A percentile compares a stretch with the other conserved stretches of the same genome.
phyloP scores from a whole-genome alignment of 2,888 invertebrate genomes.

The Hypolimnas misippus region DNA sequence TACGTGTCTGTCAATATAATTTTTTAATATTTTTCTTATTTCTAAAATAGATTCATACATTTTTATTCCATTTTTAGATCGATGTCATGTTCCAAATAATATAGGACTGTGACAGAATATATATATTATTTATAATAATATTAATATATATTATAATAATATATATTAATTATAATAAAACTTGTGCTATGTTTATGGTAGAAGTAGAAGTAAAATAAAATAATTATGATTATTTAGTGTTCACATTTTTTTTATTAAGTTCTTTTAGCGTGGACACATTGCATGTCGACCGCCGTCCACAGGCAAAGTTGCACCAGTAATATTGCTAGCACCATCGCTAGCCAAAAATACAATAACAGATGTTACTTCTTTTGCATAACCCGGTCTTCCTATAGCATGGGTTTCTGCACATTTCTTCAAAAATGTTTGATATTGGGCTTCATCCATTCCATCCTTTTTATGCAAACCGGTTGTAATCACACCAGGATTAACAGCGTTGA shows the following conservation, averaged over 20 bases:
- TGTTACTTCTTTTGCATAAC: constrained; percentile 92
- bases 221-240: neutral
- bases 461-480: constrained; percentile 95
- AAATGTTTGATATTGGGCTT: constrained; percentile 90
- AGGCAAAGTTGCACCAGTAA: constrained; percentile 92
- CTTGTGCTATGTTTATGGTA: too few species aligned
- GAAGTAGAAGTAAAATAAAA: too few species aligned
- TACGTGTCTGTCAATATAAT: constrained; percentile 25
- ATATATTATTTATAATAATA: too few species aligned
- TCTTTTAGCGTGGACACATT: constrained; percentile 89
- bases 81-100: too few species aligned
- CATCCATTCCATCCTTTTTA: constrained; percentile 90
- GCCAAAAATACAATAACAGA: constrained; percentile 95
- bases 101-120: too few species aligned
- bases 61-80: too few species aligned
- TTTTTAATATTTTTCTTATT: too few species aligned
- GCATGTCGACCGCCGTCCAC: constrained; percentile 96
- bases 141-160: too few species aligned
- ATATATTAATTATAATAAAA: too few species aligned
- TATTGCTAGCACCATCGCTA: constrained; percentile 91
- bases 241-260: neutral
- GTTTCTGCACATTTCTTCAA: constrained; percentile 92
- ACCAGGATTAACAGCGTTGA: constrained; percentile 96
- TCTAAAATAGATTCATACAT: too few species aligned
- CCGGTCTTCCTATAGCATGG: constrained; percentile 95